phyloP scores from a whole-genome alignment of 2,797 vertebrate genomes.

The Notolabrus celidotus region DNA sequence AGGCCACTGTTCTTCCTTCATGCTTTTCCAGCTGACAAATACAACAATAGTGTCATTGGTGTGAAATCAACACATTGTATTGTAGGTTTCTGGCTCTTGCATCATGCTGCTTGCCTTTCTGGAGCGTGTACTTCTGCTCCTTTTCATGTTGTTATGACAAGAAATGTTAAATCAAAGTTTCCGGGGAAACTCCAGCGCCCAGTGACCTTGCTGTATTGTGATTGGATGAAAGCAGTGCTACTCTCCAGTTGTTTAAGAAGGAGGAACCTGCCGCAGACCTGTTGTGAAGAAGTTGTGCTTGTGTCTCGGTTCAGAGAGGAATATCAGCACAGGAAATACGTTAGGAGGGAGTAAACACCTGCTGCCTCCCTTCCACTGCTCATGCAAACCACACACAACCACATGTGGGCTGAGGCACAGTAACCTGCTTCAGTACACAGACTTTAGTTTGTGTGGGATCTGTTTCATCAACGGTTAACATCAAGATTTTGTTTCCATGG shows the following conservation, averaged over 20 bases:
- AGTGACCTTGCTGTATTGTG: constrained; percentile 1
- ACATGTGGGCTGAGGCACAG: constrained; percentile 29
- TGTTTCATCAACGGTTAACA: constrained; percentile 61
- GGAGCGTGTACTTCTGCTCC: background rate
- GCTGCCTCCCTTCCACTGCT: constrained; percentile 48
- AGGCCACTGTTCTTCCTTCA: constrained; percentile 57
- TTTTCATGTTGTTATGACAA: constrained; percentile 29
- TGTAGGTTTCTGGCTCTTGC: constrained; percentile 19
- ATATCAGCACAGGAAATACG: constrained; percentile 83
- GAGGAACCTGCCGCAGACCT: constrained; percentile 36
- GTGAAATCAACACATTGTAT: constrained; percentile 37
- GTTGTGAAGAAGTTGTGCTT: constrained; percentile 44
- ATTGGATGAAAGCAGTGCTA: constrained; percentile 30
- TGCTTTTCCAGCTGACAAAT: constrained; percentile 35
- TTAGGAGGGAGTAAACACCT: constrained; percentile 83
- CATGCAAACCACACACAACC: constrained; percentile 57
- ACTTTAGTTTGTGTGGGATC: constrained; percentile 41
- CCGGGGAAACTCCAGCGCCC: constrained; percentile 9
- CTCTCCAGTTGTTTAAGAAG: constrained; percentile 7
- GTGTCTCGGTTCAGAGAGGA: constrained; percentile 56
- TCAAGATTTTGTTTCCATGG: constrained; percentile 47
- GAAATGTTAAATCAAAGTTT: constrained; percentile 33
- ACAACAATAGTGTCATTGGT: constrained; percentile 30
- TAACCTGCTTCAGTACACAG: constrained; percentile 47
- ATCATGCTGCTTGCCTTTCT: background rate